Conservation (phyloP, 2,113 vertebrate species). For the Phoenicopterus ruber region DNA sequence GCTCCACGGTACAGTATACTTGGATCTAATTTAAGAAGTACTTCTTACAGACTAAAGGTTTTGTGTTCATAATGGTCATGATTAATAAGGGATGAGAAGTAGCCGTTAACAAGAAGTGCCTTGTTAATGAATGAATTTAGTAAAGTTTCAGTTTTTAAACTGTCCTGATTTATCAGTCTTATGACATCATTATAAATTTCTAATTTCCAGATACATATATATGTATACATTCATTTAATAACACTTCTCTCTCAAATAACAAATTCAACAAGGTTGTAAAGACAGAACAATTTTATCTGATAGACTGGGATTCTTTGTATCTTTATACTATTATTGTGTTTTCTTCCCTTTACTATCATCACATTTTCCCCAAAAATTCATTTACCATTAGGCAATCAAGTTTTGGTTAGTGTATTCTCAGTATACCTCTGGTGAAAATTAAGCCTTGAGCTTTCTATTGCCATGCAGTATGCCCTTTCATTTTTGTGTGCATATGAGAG, state of each 20-base stretch:
- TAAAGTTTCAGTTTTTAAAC: not conserved
- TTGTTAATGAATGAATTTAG: not conserved
- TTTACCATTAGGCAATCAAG: not conserved
- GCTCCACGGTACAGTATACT: not conserved
- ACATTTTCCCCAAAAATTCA: not conserved
- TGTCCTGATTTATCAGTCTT: not conserved
- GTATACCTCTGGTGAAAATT: not conserved
- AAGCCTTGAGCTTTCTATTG: constrained; percentile 12
- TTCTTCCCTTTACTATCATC: not conserved
- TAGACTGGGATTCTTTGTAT: not conserved
- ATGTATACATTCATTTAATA: not conserved
- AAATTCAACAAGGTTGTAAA: not conserved
- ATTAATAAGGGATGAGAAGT: not conserved
- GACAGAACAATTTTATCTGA: not conserved
- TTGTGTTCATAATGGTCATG: not conserved
- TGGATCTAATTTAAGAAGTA: not conserved
- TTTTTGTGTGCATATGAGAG: not conserved
- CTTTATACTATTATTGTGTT: not conserved
- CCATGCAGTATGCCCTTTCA: not conserved
- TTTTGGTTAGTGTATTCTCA: not conserved
- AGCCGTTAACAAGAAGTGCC: not conserved
- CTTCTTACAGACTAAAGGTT: not conserved
- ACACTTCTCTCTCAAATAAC: not conserved
- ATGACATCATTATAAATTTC: not conserved
- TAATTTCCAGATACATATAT: not conserved